Base-by-base conservation (phyloP, 2,888 invertebrate species). In the Stegana nigrithorax region DNA sequence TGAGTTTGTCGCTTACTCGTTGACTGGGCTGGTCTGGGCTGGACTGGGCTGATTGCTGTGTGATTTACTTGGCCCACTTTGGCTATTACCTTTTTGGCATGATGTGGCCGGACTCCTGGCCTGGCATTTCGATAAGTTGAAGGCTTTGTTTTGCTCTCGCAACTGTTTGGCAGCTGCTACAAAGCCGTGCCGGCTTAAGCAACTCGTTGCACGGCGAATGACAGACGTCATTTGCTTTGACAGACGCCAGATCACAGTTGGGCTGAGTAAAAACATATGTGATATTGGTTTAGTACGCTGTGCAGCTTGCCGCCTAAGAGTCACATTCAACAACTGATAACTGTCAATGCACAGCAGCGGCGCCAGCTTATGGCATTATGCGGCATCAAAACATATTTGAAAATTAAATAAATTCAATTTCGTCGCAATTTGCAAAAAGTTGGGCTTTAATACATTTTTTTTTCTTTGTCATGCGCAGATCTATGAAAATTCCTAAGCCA, bases 181-280 rank as follows among this genome's bases (percentile, higher is more conserved):
- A 36, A 3, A 8, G 3, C 10, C 4, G 10, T 36, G 17, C 32
- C 29, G 53, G 53, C 53, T 53, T 53, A 53, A 29, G 51, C 32
- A 53, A 53, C 26, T 50, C 26, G 25, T 14, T 39, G 39, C 39
- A n/a, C n/a, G 47, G 23, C 53, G 29, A 45, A 45, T 23, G 45
- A 50, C 23, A 26, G 50, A n/a, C 36, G n/a, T 17, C n/a, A 39
- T n/a, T 17, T 6, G 39, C 12, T 39, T 39, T 39, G 39, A 39
- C 6, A 39, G 39, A 39, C 39, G 14, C 10, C 36, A n/a, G 10
- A 45, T 21, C 19, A 23, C 45, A 42, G 17, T 7, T 14, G 17
- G n/a, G 14, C 7, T 17, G 14, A 10, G 14, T 32, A 42, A 42
- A 17, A 42, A 10, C 42, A 12, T 45, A 45, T 45, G 10, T 45